Conservation (phyloP, 2,797 vertebrate species). For the Phaenicophaeus curvirostris region DNA sequence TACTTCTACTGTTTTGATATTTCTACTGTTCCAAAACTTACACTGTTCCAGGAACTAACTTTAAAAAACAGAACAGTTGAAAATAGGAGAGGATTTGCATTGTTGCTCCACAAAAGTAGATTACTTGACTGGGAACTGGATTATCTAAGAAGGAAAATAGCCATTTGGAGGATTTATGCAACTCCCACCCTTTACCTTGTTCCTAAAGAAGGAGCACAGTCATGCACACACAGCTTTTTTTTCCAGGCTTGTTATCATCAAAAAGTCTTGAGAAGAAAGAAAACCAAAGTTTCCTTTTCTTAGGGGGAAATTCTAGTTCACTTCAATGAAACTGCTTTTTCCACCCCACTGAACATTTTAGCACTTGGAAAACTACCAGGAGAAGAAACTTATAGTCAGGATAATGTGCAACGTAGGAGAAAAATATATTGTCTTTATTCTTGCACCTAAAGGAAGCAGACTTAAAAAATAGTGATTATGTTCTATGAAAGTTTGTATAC, state of each 20-base stretch:
- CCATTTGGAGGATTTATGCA: not conserved
- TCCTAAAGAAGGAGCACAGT: conserved; percentile 3
- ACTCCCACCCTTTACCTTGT: not conserved
- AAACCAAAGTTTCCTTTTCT: not conserved
- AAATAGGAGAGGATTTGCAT: not conserved
- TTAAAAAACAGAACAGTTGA: not conserved
- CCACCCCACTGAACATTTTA: not conserved
- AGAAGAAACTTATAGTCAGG: not conserved
- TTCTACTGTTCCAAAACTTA: not conserved
- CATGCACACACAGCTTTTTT: not conserved
- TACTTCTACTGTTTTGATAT: no score
- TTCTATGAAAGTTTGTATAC: not conserved
- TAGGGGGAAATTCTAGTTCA: not conserved
- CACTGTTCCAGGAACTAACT: not conserved
- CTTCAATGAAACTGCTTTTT: not conserved
- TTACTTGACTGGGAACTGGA: conserved; percentile 2
- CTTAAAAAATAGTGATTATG: not conserved
- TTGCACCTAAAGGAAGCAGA: not conserved
- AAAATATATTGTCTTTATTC: not conserved
- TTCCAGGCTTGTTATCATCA: not conserved
- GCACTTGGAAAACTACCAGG: not conserved
- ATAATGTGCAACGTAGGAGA: not conserved
- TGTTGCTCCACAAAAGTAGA: not conserved
- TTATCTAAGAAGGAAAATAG: conserved; percentile 18
- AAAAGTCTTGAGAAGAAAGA: conserved; percentile 15